Evolutionary conservation across 2,113 vertebrate species (phyloP).

Genomic region (Dasypus novemcinctus): DNA sequence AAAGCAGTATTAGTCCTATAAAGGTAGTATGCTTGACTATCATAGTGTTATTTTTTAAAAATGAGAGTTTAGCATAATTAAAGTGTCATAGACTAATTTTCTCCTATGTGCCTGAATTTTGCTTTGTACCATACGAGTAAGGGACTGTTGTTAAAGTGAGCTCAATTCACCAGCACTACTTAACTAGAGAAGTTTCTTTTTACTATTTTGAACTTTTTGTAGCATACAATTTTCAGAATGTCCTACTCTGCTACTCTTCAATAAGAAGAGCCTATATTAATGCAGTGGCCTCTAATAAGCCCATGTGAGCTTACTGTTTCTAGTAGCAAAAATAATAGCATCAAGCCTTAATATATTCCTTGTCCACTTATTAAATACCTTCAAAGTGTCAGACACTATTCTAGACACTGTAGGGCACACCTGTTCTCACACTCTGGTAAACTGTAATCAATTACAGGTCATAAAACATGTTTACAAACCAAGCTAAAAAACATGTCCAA

Average conservation of each 20-base stretch:
- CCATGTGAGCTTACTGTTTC: not conserved
- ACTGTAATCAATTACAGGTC: not conserved
- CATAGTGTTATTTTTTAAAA: not conserved
- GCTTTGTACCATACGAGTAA: not conserved
- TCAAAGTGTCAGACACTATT: not conserved
- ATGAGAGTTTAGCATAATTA: not conserved
- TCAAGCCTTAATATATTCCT: not conserved
- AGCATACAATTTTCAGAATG: not conserved
- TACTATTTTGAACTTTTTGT: not conserved
- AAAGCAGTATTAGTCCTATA: not conserved
- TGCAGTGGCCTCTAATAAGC: not conserved
- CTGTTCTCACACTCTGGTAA: conserved; percentile 21
- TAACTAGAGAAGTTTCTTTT: not conserved
- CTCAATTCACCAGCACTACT: not conserved
- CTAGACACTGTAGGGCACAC: not conserved
- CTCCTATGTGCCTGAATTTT: conserved; percentile 10
- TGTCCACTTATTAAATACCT: conserved; percentile 42
- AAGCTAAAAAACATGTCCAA: not conserved
- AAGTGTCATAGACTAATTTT: not conserved
- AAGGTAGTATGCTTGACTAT: conserved; percentile 35
- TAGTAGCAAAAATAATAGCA: conserved; percentile 21
- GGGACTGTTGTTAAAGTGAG: not conserved
- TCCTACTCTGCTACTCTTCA: not conserved
- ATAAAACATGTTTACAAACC: not conserved
- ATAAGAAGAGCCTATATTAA: conserved; percentile 2